These are phyloP conservation scores for Equus przewalskii DNA, from an alignment of 2,113 vertebrate genomes.

Conservation along the genomic window DNA sequence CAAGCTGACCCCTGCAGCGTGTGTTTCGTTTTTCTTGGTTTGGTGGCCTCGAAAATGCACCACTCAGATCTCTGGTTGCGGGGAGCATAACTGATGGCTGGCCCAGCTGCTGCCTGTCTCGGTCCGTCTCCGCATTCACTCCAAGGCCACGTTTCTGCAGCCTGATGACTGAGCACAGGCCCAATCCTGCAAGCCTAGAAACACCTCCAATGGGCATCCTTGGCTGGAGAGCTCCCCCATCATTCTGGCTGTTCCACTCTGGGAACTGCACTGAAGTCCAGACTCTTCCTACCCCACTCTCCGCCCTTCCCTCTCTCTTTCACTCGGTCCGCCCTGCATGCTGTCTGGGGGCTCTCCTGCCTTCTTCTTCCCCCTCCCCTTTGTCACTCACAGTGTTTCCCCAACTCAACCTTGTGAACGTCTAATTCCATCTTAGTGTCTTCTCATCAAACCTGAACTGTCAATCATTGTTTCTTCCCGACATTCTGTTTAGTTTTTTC, in stretches of 20 bases:
- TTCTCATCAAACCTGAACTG: not conserved
- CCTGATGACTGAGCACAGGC: not conserved
- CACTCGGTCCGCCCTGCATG: accelerated
- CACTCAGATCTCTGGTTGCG: not conserved
- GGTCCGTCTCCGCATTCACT: accelerated
- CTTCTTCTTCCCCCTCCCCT: accelerated
- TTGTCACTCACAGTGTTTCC: too few relatives aligned
- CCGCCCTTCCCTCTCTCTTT: not conserved
- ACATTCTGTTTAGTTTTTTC: not conserved
- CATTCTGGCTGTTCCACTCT: not conserved
- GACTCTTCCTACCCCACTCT: accelerated
- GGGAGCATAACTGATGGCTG: accelerated
- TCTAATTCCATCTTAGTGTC: not conserved
- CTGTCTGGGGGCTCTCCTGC: too few relatives aligned
- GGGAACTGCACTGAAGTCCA: accelerated
- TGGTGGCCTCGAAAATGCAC: accelerated
- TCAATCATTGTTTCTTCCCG: not conserved
- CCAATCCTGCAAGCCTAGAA: accelerated
- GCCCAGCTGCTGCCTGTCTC: not conserved
- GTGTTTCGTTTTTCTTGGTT: not conserved
- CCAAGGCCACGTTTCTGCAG: not conserved
- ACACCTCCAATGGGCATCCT: accelerated
- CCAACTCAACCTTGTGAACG: not conserved
- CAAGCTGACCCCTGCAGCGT: accelerated
- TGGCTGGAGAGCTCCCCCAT: not conserved